Base-by-base conservation (phyloP, 1,140 invertebrate species). In the Rhopalosiphum maidis region DNA sequence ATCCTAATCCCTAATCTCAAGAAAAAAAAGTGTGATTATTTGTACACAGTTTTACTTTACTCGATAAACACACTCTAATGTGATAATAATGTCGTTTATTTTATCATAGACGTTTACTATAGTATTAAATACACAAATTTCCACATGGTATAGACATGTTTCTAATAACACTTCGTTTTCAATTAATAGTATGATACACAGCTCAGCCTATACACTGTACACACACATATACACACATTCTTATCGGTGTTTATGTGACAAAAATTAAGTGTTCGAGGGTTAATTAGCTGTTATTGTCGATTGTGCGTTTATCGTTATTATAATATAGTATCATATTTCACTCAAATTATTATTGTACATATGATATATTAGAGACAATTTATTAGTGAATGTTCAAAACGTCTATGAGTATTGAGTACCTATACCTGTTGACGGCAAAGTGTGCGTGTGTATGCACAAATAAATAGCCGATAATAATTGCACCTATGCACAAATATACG, bases 51-150 rank as follows among this genome's bases (percentile, higher is more conserved):
- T 22, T 83, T 48, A 25, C 54, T 54, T 83, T 91, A 83, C 51
- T 83, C 90, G 23, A 46, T 46, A 77, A 77, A 77, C 37, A 91
- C 60, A 91, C 60, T n/a, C 55, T 91, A 91, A 30, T 48, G 86
- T 30, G 30, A 41, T 43, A 86, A 86, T 85, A 43, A 48, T 48
- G 48, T 48, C n/a, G 43, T 87, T n/a, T 51, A 6, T 89, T 54
- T 89, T 89, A 89, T 89, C n/a, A 0, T 51, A 5, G 46, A 88
- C 86, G n/a, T 88, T 88, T 88, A 48, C 30, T 88, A 21, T 48
- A 35, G 83, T 30, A 41, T 86, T 46, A 23, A 89, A 54, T 21
- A 51, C 35, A 89, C 87, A 89, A 89, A 89, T 54, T 48, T 87
- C 18, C 46, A 51, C 86, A 87, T n/a, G 43, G 15, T 4, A 18